Evolutionary conservation across 2,888 invertebrate species (phyloP).

Genomic region (Leptinotarsa juncta): DNA sequence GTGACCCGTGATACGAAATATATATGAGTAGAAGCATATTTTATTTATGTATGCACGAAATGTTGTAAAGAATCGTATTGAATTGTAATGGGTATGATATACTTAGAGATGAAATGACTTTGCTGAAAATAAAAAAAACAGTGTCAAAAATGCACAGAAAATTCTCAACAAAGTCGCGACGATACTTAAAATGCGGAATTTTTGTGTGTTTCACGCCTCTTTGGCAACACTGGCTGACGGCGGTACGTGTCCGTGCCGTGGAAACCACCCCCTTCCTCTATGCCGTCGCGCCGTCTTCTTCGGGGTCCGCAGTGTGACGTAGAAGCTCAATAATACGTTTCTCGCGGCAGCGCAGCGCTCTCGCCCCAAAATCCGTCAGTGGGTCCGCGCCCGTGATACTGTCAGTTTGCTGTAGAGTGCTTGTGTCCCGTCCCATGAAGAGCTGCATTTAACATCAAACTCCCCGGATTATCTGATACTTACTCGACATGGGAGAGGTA

Average conservation of each 20-base stretch:
- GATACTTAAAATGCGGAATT: too few relatives aligned
- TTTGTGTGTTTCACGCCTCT: too few relatives aligned
- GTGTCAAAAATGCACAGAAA: too few relatives aligned
- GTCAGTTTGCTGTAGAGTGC: slow-evolving; percentile 68
- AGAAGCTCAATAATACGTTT: slow-evolving; percentile 67
- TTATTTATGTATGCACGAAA: too few relatives aligned
- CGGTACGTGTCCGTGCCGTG: slow-evolving; percentile 13
- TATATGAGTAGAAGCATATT: too few relatives aligned
- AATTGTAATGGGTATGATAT: too few relatives aligned
- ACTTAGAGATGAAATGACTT: too few relatives aligned
- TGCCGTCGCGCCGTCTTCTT: slow-evolving; percentile 13
- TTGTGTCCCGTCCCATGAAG: slow-evolving; percentile 66
- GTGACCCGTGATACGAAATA: too few relatives aligned
- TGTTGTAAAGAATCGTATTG: too few relatives aligned
- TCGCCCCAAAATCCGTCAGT: slow-evolving; percentile 51
- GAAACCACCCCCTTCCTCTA: slow-evolving; percentile 3
- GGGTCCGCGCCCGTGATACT: slow-evolving; percentile 59
- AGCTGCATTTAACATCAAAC: slow-evolving; percentile 60
- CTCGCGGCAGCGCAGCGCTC: slow-evolving; percentile 62
- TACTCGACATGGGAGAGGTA: slow-evolving; percentile 64
- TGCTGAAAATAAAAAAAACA: too few relatives aligned
- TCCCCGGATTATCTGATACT: slow-evolving; percentile 53
- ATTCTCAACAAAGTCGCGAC: too few relatives aligned
- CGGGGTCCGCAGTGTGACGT: slow-evolving; percentile 74
- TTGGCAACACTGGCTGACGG: background rate